Conservation (phyloP, 2,113 vertebrate species). For the Heliornis fulica region DNA sequence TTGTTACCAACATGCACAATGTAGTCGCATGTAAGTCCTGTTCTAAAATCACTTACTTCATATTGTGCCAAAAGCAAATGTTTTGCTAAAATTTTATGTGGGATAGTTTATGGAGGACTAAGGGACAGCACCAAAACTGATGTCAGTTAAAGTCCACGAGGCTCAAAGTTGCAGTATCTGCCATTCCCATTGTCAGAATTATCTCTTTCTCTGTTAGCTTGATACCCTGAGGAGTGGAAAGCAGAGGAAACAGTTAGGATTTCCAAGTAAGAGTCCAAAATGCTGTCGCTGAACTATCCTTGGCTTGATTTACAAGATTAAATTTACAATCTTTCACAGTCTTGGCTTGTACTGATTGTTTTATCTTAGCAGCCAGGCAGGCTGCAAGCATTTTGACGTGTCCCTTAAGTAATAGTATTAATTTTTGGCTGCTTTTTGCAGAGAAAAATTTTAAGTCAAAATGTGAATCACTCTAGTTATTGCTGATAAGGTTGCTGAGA, state of each 20-base stretch:
- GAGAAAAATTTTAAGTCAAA: not conserved
- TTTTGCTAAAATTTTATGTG: slow-evolving; percentile 44
- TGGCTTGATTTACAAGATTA: not conserved
- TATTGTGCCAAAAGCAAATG: not conserved
- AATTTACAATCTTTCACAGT: not conserved
- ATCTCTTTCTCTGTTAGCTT: not conserved
- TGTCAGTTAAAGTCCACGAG: not conserved
- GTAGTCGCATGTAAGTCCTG: not conserved
- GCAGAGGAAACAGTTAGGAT: not conserved
- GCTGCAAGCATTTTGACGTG: not conserved
- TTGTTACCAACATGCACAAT: not conserved
- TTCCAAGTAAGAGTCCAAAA: not conserved
- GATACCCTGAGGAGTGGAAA: not conserved
- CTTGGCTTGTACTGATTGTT: not conserved
- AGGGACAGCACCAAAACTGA: not conserved
- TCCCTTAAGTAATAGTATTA: not conserved
- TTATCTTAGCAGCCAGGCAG: not conserved
- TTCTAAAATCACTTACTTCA: not conserved
- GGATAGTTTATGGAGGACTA: not conserved
- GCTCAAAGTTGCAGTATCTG: not conserved
- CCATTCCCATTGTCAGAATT: not conserved
- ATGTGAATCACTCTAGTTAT: not conserved
- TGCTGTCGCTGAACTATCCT: not conserved
- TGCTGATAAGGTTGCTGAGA: not conserved
- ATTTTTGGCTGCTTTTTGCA: not conserved